These are phyloP conservation scores for Lepidotrigona ventralis DNA, from an alignment of 1,140 invertebrate species.

Conservation along the genomic window DNA sequence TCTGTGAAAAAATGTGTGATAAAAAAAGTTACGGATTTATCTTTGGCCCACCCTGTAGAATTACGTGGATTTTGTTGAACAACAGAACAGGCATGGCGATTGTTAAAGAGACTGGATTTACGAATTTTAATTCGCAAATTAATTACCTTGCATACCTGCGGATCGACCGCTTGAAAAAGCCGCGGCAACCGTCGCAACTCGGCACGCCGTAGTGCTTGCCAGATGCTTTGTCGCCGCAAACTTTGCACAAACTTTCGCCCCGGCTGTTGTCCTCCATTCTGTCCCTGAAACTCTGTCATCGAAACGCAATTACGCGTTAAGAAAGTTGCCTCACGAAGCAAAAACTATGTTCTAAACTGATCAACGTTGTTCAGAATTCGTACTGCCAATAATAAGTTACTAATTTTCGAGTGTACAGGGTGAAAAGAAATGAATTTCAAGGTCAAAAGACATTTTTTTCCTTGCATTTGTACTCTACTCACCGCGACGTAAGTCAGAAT, in stretches of 20 bases:
- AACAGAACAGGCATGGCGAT: no score
- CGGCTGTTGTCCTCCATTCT: constrained; percentile 75
- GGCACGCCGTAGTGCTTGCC: constrained; percentile 96
- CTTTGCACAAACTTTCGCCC: constrained; percentile 82
- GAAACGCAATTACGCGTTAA: not conserved
- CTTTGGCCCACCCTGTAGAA: no score
- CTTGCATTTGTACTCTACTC: no score
- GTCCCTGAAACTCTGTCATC: not conserved
- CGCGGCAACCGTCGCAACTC: constrained; percentile 93
- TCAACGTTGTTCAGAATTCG: not conserved
- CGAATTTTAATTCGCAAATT: constrained; percentile 11
- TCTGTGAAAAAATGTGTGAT: no score
- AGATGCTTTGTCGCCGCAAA: constrained; percentile 95
- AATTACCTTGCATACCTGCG: constrained; percentile 84
- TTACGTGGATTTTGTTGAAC: no score
- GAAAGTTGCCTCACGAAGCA: not conserved
- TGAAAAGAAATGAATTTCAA: no score
- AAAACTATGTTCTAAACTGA: not conserved
- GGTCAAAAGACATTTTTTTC: no score
- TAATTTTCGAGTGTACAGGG: no score
- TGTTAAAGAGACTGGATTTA: no score
- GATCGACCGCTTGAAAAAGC: constrained; percentile 96
- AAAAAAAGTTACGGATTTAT: no score
- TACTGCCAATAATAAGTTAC: no score
- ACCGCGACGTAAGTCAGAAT: no score